Evolutionary conservation across 2,888 invertebrate genomes (phyloP), one percentile per base, ranked within the genome.

Genomic region (Leucoma salicis): DNA sequence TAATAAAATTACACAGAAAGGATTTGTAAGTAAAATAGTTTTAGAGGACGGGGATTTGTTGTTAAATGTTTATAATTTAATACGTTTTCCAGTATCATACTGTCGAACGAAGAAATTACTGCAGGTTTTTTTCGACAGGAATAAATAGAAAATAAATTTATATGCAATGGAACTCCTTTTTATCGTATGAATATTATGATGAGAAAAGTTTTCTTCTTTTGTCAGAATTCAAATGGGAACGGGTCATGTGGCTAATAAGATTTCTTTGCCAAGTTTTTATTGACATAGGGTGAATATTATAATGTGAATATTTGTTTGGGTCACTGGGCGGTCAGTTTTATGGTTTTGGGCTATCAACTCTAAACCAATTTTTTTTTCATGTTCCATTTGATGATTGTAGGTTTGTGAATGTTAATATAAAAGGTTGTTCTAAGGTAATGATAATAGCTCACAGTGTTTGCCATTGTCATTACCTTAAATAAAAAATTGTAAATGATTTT

Each of bases 181-280:
- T 34, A 38, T 27, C 38, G 35, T 43, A 43, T 43, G 43, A 39
- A 43, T 39, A 43, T 31, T 29, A 31, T 35, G 38, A 43, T 43
- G 43, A 21, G 43, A 43, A 43, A 43, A 39, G 31, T 43, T 43
- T 31, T 43, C 21, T 34, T 43, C 38, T 43, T 43, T 31, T 21
- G 13, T 24, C 21, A 14, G 14, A 28, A 39, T 39, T 39, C 38
- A 37, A 35, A 38, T 25, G 34, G 1, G 27, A 31, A 25, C 43
- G 31, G 27, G 31, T 34, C 38, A 24, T 35, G 35, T 32, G 24
- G 29, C 35, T 43, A 39, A 38, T 38, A 39, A 35, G 35, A 39
- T 39, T 43, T 31, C 31, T 27, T 34, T 15, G 14, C 31, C 12
- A 15, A 18, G 13, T 16, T 31, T 14, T 14, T 34, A 24, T 38